Percentiles rank a stretch among this genome's conserved stretches.
Evolutionary conservation across 2,113 vertebrate genomes (phyloP).

Genomic region (Ovis canadensis): DNA sequence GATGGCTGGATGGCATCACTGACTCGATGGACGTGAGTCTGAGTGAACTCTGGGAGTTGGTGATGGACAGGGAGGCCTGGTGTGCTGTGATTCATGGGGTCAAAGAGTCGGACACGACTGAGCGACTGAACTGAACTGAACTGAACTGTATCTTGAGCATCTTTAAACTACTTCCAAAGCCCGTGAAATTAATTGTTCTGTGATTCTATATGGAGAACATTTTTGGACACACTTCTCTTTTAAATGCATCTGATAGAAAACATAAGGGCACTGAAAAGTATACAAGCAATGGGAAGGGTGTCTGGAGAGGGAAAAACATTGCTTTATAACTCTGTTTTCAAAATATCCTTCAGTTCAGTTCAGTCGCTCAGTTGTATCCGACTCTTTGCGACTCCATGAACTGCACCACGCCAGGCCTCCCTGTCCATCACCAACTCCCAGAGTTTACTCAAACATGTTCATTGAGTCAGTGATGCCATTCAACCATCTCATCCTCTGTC

Average conservation of each 20-base stretch:
- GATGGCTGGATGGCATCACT: too few species aligned
- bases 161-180: not conserved
- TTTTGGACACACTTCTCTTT: not conserved
- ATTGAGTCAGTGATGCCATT: not conserved
- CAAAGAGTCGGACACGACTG: too few species aligned
- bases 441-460: not conserved
- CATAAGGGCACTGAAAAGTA: not conserved
- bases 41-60: too few species aligned
- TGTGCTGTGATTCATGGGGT: too few species aligned
- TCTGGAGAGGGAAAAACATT: not conserved
- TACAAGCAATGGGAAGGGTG: not conserved
- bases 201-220: not conserved
- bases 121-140: too few species aligned
- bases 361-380: not conserved
- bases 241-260: not conserved
- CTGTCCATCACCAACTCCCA: not conserved
- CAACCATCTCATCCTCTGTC: not conserved
- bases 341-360: not conserved
- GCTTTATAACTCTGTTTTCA: not conserved
- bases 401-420: not conserved
- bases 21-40: rapidly evolving
- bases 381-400: not conserved
- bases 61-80: too few species aligned
- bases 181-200: not conserved
- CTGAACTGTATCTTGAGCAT: not conserved